Evolutionary conservation across 2,797 vertebrate species (phyloP), one percentile per base, ranked within the genome.

Genomic region (Amblyopsis hoosieri): DNA sequence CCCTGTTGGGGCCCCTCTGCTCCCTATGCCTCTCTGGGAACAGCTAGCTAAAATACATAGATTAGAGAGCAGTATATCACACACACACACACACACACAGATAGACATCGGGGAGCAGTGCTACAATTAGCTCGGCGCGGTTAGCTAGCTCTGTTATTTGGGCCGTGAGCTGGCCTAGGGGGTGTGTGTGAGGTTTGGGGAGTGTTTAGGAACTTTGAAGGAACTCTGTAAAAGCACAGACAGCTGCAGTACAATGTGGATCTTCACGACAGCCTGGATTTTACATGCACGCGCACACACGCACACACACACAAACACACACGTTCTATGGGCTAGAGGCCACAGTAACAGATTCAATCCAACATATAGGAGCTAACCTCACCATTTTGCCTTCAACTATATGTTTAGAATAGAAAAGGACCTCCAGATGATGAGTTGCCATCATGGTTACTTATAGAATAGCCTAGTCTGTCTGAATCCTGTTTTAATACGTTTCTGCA

Each of bases 71-170:
- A 72, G 42, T 45, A 53, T 51, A 52, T 58, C 56, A 62, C 60
- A 73, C 48, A 62, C 57, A 60, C 48, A 62, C 57, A 60, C 17
- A 17, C 69, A 56, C 59, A 66, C 59, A 58, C 53, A 67, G 54
- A 64, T 64, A 67, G 64, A 70, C 33, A 2, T 17, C 11, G n/a
- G 65, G 67, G 68, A 80, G 76, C 67, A 33, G 80, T 14, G 80
- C 89, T 91, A 89, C 89, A 93, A 91, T 92, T 93, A 93, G 87
- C 88, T 88, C 86, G 71, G 80, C 85, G 88, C 78, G 90, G 90
- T 89, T 87, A 72, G 74, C 65, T 45, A 78, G 80, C 82, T 83
- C 90, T 92, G 83, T 92, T 85, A 93, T 93, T 91, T 90, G 77
- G 77, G 71, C 69, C 57, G 67, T 78, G 80, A 75, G 75, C 37